These are phyloP conservation scores for Arremon aurantiirostris DNA, from an alignment of 2,797 vertebrate genomes.

Conservation along the genomic window DNA sequence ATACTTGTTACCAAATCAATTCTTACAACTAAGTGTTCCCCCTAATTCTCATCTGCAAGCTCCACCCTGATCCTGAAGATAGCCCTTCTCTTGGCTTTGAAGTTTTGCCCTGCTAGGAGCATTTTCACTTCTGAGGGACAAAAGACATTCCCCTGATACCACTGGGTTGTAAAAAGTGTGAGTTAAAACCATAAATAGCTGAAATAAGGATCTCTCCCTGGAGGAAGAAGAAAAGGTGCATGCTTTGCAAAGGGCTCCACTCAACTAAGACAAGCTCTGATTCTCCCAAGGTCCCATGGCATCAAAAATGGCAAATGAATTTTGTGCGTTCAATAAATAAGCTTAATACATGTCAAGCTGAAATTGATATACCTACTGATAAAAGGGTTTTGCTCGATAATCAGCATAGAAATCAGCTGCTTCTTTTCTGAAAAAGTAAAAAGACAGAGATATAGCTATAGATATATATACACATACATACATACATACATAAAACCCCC, in stretches of 20 bases:
- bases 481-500: not conserved
- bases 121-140: not conserved
- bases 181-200: not conserved
- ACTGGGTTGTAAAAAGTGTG: not conserved
- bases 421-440: constrained; percentile 83
- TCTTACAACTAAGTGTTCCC: not conserved
- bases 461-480: accelerated
- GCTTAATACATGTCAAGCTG: not conserved
- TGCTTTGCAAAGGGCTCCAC: not conserved
- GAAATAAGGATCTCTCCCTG: not conserved
- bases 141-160: not conserved
- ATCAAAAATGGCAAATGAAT: not conserved
- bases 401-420: constrained; percentile 88
- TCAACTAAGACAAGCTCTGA: not conserved
- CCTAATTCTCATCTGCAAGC: not conserved
- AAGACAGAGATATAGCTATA: not conserved
- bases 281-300: not conserved
- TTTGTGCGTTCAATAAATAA: not conserved
- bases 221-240: not conserved
- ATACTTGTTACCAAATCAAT: not conserved
- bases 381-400: constrained; percentile 88
- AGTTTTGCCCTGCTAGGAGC: not conserved
- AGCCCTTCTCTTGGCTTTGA: not conserved
- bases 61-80: not conserved
- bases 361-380: constrained; percentile 81